phyloP scores from a whole-genome alignment of 2,888 invertebrate genomes.

The Coronaproctus castanopsis region DNA sequence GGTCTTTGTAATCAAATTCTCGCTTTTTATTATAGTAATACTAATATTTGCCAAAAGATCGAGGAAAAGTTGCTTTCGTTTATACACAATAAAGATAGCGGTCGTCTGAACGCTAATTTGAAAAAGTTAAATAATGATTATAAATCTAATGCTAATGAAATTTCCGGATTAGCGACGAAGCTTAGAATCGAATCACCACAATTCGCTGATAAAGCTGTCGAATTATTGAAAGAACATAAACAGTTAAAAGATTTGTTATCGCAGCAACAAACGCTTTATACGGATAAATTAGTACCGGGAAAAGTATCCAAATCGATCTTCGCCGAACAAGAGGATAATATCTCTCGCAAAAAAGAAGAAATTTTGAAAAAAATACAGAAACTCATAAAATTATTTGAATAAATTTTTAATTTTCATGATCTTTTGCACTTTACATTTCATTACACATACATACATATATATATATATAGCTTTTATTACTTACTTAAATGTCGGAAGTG shows the following conservation, averaged over 20 bases:
- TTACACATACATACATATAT: too few relatives aligned
- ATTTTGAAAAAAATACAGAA: slow-evolving; percentile 32
- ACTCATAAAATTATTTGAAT: slow-evolving; percentile 29
- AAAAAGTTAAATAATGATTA: slow-evolving; percentile 38
- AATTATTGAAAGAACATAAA: slow-evolving; percentile 37
- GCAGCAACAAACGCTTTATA: slow-evolving; percentile 32
- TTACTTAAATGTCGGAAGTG: too few relatives aligned
- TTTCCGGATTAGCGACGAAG: slow-evolving; percentile 32
- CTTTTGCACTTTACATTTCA: too few relatives aligned
- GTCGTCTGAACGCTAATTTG: slow-evolving; percentile 29
- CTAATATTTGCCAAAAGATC: slow-evolving; percentile 36
- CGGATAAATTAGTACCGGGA: slow-evolving; percentile 40
- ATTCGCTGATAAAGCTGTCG: slow-evolving; percentile 36
- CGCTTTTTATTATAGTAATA: slow-evolving; percentile 36
- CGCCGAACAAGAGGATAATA: slow-evolving; percentile 34
- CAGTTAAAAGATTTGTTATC: slow-evolving; percentile 28
- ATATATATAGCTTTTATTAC: too few relatives aligned
- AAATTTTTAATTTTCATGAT: too few relatives aligned
- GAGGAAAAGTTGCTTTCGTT: slow-evolving; percentile 38
- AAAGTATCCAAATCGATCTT: slow-evolving; percentile 38
- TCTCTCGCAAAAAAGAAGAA: slow-evolving; percentile 37
- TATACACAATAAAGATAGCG: slow-evolving; percentile 37
- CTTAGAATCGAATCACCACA: slow-evolving; percentile 39
- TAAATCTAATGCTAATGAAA: slow-evolving; percentile 33
- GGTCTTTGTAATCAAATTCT: slow-evolving; percentile 35